phyloP scores from a whole-genome alignment of 1,140 invertebrate species.

The Drosophila chauvacae region DNA sequence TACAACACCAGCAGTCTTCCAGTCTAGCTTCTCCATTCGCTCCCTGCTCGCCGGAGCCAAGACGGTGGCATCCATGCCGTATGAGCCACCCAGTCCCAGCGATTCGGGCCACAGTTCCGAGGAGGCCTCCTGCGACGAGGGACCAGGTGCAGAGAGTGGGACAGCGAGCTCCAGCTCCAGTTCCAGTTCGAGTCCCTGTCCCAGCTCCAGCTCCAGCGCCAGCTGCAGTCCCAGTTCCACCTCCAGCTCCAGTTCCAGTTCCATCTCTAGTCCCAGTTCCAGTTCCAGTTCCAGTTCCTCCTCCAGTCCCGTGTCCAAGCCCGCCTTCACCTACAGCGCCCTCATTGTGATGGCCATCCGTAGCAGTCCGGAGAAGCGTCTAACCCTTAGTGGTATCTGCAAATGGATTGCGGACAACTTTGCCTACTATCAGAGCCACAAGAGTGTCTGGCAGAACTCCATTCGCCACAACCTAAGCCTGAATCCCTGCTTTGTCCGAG shows the following conservation, averaged over 20 bases:
- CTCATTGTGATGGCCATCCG: conserved; percentile 99
- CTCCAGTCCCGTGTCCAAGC: conserved; percentile 79
- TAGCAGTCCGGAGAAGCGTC: conserved; percentile 91
- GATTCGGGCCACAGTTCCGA: conserved; percentile 50
- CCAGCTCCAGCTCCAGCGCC: not conserved
- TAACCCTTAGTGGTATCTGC: conserved; percentile 96
- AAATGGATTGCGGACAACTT: conserved; percentile 92
- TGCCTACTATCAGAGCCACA: conserved; percentile 96
- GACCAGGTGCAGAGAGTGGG: not conserved
- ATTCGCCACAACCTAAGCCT: conserved; percentile 94
- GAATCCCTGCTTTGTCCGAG: conserved; percentile 71
- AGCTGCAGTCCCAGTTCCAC: no score
- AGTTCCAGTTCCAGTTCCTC: not conserved
- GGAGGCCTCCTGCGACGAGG: conserved; percentile 54
- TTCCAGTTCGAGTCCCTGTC: conserved; percentile 86
- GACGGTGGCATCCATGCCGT: not conserved
- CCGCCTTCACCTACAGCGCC: conserved; percentile 98
- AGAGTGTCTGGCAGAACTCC: conserved; percentile 99
- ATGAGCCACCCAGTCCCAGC: conserved; percentile 17
- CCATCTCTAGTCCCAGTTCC: not conserved
- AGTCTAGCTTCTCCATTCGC: conserved; percentile 68
- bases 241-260: not conserved
- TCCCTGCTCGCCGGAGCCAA: conserved; percentile 35
- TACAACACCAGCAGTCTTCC: conserved; percentile 42
- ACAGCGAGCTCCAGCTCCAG: not conserved